Evolutionary conservation across 2,888 invertebrate genomes (phyloP), one percentile per base, ranked within the genome.

Genomic region (Conchocele bisecta): DNA sequence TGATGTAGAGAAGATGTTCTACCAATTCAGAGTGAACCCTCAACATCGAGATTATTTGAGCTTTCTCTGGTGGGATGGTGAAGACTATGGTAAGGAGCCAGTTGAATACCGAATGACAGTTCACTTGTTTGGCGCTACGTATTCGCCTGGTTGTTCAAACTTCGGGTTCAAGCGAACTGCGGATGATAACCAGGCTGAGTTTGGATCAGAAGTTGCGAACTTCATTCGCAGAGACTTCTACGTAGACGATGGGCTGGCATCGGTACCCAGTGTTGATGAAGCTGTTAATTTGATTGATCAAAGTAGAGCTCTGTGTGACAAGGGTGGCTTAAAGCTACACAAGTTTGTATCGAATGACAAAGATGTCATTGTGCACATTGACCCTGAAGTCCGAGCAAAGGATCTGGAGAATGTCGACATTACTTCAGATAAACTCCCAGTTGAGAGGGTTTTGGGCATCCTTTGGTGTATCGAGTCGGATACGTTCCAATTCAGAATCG

Each of bases 391-490:
- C 37, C 33, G 70, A 58, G 70, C 74, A 20, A 42, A 46, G 15
- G 35, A 44, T 1, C 22, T 67, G 6, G 28, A n/a, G n/a, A 22
- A 59, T 33, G 35, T 53, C 9, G 46, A 67, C 31, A 13, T 69
- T 1, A 9, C n/a, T 20, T 13, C 28, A n/a, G 66, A 68, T 26
- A 35, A 54, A 29, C 28, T 67, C 11, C 71, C 71, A 29, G 24
- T 63, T 3, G 67, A 72, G 29, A 74, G 73, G 33, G 59, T 63
- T 7, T 51, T 84, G 17, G 79, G 80, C 17, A 50, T 73, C 9
- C 44, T 71, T 22, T 81, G 81, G 83, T 72, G 68, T 51, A 61
- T 75, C 4, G 68, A 75, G n/a, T 67, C 65, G 22, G 79, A 83
- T 51, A 24, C 59, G 2, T 66, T 80, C 53, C 53, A 59, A 20